These are phyloP conservation scores for Phoebastria nigripes DNA, from an alignment of 2,797 vertebrate genomes.

Conservation along the genomic window DNA sequence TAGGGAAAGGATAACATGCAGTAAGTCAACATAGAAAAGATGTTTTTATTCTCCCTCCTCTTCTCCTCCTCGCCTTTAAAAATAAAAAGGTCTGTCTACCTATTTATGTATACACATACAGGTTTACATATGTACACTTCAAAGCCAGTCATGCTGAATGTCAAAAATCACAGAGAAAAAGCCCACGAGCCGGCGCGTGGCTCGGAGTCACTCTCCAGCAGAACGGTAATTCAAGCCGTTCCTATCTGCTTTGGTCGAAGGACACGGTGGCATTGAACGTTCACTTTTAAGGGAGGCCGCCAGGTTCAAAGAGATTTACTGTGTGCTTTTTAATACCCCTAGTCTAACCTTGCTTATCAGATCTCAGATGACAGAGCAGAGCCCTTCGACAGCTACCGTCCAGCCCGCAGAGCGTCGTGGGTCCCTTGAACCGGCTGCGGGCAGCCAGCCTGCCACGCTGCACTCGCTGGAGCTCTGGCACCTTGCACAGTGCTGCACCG, in stretches of 20 bases:
- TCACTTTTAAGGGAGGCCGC: neutral
- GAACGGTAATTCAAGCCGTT: neutral
- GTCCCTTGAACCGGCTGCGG: fast-evolving
- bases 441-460: neutral
- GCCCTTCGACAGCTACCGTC: fast-evolving
- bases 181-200: fast-evolving
- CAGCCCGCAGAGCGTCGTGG: fast-evolving
- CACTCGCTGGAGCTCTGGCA: neutral
- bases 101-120: neutral
- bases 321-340: neutral
- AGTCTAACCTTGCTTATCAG: too few relatives aligned
- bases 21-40: neutral
- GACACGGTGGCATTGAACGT: fast-evolving
- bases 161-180: neutral
- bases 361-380: neutral
- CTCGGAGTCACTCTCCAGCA: neutral
- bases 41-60: neutral
- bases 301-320: neutral
- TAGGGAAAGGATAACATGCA: neutral
- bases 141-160: neutral
- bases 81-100: neutral
- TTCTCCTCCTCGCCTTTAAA: neutral
- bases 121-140: fast-evolving
- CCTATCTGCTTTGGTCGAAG: neutral
- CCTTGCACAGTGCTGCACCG: fast-evolving